Conservation (phyloP, 2,797 vertebrate species). For the Florisuga fusca region DNA sequence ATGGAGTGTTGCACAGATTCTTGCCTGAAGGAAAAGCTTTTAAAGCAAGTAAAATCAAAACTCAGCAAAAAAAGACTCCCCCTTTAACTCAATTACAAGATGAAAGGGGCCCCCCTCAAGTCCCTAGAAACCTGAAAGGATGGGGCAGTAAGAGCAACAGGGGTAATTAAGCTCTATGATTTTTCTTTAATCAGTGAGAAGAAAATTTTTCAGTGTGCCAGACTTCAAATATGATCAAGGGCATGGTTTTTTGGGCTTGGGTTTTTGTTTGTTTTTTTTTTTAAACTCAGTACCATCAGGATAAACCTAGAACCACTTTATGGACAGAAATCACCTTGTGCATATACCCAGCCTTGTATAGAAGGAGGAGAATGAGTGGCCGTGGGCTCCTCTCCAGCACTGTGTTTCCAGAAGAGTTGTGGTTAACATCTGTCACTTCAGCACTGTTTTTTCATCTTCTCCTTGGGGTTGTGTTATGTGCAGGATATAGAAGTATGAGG, state of each 20-base stretch:
- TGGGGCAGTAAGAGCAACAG: not conserved
- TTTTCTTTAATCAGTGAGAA: not conserved
- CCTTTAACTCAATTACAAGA: slow-evolving; percentile 43
- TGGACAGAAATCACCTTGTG: not conserved
- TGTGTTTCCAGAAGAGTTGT: not conserved
- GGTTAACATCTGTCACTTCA: not conserved
- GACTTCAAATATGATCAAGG: not conserved
- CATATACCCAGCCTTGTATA: not conserved
- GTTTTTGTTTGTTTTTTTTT: too few species aligned
- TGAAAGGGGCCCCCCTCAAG: slow-evolving; percentile 19
- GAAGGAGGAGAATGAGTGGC: not conserved
- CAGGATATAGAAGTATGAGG: not conserved
- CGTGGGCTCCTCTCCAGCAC: not conserved
- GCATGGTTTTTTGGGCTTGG: not conserved
- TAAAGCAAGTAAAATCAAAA: slow-evolving; percentile 45
- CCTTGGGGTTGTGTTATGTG: accelerated
- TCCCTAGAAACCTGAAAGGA: slow-evolving; percentile 7
- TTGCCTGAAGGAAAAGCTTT: slow-evolving; percentile 71
- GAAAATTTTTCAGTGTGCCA: not conserved
- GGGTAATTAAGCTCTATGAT: not conserved
- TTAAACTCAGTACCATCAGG: not conserved
- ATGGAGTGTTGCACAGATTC: slow-evolving; percentile 17
- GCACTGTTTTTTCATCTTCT: not conserved
- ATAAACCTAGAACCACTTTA: not conserved
- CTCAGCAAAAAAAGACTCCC: slow-evolving; percentile 63